Conservation (phyloP, 2,888 invertebrate species). For the Alloscopus bannaensis region DNA sequence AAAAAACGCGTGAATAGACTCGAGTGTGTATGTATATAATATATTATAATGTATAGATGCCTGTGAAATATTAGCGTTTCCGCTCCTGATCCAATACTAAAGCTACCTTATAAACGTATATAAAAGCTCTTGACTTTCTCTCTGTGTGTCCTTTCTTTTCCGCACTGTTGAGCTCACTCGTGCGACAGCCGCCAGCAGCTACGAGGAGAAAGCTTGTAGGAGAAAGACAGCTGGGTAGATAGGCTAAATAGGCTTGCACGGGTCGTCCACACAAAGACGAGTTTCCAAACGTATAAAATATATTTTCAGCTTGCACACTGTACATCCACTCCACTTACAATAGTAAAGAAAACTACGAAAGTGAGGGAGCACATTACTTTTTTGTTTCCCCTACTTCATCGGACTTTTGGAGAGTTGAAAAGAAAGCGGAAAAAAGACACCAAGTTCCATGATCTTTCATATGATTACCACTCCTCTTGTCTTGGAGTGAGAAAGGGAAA, state of each 20-base stretch:
- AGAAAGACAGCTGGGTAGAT: constrained; percentile 20
- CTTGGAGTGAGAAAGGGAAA: constrained; percentile 19
- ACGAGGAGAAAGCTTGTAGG: background rate
- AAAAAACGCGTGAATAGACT: constrained; percentile 17
- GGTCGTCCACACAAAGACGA: constrained; percentile 1
- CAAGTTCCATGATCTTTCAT: constrained; percentile 35
- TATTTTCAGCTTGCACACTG: too few relatives aligned
- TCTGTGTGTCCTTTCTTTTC: constrained; percentile 49
- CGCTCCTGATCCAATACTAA: background rate
- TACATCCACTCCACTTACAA: background rate
- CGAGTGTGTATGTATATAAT: constrained; percentile 8
- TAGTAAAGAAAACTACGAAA: constrained; percentile 3
- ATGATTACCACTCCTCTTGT: constrained; percentile 29
- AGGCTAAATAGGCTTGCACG: background rate
- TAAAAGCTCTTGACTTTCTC: constrained; percentile 30
- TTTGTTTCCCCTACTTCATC: constrained; percentile 21
- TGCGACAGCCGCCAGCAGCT: constrained; percentile 58
- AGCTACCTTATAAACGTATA: background rate
- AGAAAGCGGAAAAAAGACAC: constrained; percentile 35
- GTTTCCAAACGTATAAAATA: too few relatives aligned
- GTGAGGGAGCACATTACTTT: background rate
- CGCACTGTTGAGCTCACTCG: constrained; percentile 39
- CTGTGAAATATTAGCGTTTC: background rate
- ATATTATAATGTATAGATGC: constrained; percentile 1
- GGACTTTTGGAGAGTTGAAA: constrained; percentile 31